These are phyloP conservation scores for Trypoxylon attenuatum DNA, from an alignment of 2,888 invertebrate genomes.

Conservation along the genomic window DNA sequence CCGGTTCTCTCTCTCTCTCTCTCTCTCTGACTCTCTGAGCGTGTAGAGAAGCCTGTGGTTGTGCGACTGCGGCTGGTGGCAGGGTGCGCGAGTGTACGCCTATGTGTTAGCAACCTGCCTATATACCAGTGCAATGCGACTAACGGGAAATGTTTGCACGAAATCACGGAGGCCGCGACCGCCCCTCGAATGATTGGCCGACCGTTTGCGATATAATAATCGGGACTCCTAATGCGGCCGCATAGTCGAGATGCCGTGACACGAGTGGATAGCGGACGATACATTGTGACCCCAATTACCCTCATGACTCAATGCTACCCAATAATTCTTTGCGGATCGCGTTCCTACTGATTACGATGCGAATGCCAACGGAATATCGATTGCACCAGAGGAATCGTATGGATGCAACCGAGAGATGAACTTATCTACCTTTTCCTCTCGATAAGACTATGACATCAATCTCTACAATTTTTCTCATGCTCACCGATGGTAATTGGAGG, in stretches of 20 bases:
- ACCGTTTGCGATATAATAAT: conserved; percentile 39
- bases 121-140: conserved; percentile 33
- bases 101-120: conserved; percentile 2
- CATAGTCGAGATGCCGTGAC: background rate
- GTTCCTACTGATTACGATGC: too few species aligned
- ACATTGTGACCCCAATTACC: too few species aligned
- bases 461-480: too few species aligned
- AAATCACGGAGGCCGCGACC: conserved; percentile 59
- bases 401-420: too few species aligned
- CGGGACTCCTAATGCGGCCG: conserved; percentile 14
- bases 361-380: too few species aligned
- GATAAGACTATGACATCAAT: too few species aligned
- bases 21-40: background rate
- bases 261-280: background rate
- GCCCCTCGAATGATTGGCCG: conserved; percentile 34
- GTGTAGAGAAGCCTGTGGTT: background rate
- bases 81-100: background rate
- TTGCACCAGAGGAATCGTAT: too few species aligned
- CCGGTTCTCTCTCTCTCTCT: background rate
- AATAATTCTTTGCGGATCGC: too few species aligned
- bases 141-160: conserved; percentile 67
- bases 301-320: too few species aligned
- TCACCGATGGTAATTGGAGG: too few species aligned
- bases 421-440: too few species aligned
- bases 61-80: background rate